Evolutionary conservation across 2,113 vertebrate genomes (phyloP).

Genomic region (Tragelaphus buxtoni): DNA sequence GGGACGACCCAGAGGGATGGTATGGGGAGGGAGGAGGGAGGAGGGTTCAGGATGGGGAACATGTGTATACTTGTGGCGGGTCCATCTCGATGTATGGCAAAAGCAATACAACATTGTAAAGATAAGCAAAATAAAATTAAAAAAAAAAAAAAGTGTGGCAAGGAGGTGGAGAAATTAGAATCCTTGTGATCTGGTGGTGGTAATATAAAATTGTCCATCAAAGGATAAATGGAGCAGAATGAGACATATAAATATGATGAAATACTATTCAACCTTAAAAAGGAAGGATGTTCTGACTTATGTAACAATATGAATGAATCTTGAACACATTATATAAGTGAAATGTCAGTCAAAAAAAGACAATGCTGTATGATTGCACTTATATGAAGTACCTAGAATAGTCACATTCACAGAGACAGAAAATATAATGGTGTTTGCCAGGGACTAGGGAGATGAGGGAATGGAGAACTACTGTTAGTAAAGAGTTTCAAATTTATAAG

Average conservation of each 20-base stretch:
- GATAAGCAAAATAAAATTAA: no score
- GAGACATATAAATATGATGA: background rate
- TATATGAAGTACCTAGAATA: background rate
- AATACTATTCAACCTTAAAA: background rate
- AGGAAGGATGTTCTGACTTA: background rate
- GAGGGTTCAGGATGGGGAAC: no score
- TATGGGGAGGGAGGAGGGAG: no score
- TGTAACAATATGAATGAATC: background rate
- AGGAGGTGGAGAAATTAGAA: background rate
- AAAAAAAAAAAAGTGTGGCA: no score
- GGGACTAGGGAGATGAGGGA: no score
- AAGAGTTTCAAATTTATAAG: background rate
- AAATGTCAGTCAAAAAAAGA: background rate
- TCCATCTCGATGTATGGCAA: no score
- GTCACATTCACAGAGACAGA: background rate
- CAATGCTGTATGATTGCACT: background rate
- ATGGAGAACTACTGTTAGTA: background rate
- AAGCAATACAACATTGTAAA: no score
- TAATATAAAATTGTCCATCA: background rate
- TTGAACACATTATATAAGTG: background rate
- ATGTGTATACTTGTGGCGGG: no score
- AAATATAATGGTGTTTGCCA: background rate
- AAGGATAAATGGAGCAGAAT: background rate
- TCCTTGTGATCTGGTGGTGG: background rate
- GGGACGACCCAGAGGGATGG: no score